Evolutionary conservation across 2,888 invertebrate genomes (phyloP), one percentile per base, ranked within the genome.

Genomic region (Limnephilus marmoratus): DNA sequence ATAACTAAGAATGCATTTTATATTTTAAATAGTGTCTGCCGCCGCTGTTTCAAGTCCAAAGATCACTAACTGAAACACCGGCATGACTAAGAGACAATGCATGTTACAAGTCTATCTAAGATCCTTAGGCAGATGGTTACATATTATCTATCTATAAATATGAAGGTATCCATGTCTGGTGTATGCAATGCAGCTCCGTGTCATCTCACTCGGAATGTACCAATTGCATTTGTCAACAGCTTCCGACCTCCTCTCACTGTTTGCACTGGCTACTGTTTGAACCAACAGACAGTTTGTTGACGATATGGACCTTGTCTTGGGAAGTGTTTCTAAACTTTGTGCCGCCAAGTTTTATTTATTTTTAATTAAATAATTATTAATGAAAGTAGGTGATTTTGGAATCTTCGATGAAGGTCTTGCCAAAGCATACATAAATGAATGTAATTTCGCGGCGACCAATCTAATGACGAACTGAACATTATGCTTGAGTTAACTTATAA

Each of bases 161-260:
- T n/a, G 7, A 13, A 49, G 49, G 13, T 68, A n/a, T n/a, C 24
- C 1, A 2, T 68, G 68, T 68, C 68, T n/a, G 68, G 68, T 68
- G 68, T n/a, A n/a, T 68, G 68, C 53, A 5, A 53, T 53, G 53
- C 68, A 68, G 24, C 34, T 83, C 18, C 83, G 37, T 89, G 88
- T 89, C 88, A 89, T 34, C 81, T 89, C 34, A 37, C 31, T 68
- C 88, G 88, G 80, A 86, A 86, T 45, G 88, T 80, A 80, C 68
- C 81, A 89, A 89, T 89, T 89, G 41, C 31, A 80, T 37, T 1
- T 80, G 80, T 80, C 68, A 80, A 89, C 88, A 89, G 88, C 37
- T 29, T 89, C 88, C 88, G 88, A 89, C 88, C 68, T 89, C 88
- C 88, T 18, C 88, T 9, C 37, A 80, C 18, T 89, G 80, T 89